Percentiles rank a stretch among this genome's conserved stretches.
These are phyloP conservation scores for Ridgeia piscesae DNA, from an alignment of 1,140 invertebrate species.

Conservation along the genomic window DNA sequence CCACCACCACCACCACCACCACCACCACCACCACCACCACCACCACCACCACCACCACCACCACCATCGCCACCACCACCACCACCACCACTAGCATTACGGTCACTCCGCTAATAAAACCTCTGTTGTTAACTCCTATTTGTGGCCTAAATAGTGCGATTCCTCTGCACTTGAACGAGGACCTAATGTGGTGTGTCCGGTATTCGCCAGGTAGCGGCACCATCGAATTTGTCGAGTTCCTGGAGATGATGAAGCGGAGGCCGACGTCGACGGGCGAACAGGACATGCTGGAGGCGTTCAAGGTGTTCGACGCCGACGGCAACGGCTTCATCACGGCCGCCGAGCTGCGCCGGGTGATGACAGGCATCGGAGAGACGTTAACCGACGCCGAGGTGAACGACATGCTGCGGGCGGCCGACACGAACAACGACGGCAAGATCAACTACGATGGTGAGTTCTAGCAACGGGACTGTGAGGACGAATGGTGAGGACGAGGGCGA, in stretches of 20 bases:
- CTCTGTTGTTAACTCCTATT: no score
- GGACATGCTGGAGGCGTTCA: constrained; percentile 97
- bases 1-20: no score
- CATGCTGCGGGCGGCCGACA: constrained; percentile 92
- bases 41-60: no score
- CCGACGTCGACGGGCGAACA: constrained; percentile 99
- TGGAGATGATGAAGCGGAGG: constrained; percentile 98
- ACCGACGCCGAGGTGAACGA: constrained; percentile 71
- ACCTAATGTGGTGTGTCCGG: neutral
- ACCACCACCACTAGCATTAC: no score
- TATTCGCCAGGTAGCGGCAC: constrained; percentile 84
- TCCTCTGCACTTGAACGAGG: no score
- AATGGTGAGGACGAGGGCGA: neutral
- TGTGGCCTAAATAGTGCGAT: no score
- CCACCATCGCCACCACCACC: no score
- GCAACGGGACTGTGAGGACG: neutral
- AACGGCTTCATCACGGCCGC: constrained; percentile 74
- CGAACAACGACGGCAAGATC: constrained; percentile 94
- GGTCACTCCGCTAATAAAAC: no score
- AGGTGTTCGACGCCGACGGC: constrained; percentile 96
- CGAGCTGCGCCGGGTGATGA: constrained; percentile 28
- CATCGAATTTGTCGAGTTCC: constrained; percentile 97
- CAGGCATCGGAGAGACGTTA: constrained; percentile 26
- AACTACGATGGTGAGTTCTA: constrained; percentile 77
- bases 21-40: no score